Base-by-base conservation (phyloP, 2,888 invertebrate genomes). In the Agrypnus murinus region DNA sequence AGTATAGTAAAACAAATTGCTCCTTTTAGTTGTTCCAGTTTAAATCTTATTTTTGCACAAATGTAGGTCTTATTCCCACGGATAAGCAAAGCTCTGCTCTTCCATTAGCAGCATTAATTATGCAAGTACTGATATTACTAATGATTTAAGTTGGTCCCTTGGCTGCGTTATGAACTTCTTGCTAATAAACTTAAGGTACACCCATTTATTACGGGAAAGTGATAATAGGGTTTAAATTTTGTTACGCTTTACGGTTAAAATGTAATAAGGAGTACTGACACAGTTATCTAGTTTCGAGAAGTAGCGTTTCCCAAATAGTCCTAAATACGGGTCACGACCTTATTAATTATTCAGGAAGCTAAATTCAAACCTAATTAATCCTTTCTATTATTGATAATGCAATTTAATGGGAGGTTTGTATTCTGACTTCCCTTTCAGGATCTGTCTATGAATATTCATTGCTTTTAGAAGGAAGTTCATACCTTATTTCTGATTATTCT, bases 101-200 rank as follows among this genome's bases (percentile, higher is more conserved):
- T 36, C 55, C 36, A 45, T 45, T 45, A 45, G 59, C 45, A 12
- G 31, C 59, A 45, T 59, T 59, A 59, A 59, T 59, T 59, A 59
- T 59, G 59, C 73, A 74, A 70, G 74, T 71, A 67, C 69, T 71
- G 71, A 77, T 76, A 75, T 72, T 69, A 73, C 75, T 77, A 78
- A 78, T 76, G 77, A 78, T 77, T 66, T 40, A 53, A 74, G 71
- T 74, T 73, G 72, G 73, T 76, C 78, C 75, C 77, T 53, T 14
- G 55, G 14, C 55, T 19, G 36, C 15, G 55, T 15, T 36, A 55
- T 36, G 36, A 55, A 55, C 36, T 55, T 55, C 55, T 36, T 55
- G 36, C 36, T 32, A 55, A 55, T 55, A 55, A 55, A 55, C 55
- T 36, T 36, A 36, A 34, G 32, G 36, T 17, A 50, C 14, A 36